These are phyloP conservation scores for Hyalella azteca DNA, from an alignment of 2,888 invertebrate genomes.

Conservation along the genomic window DNA sequence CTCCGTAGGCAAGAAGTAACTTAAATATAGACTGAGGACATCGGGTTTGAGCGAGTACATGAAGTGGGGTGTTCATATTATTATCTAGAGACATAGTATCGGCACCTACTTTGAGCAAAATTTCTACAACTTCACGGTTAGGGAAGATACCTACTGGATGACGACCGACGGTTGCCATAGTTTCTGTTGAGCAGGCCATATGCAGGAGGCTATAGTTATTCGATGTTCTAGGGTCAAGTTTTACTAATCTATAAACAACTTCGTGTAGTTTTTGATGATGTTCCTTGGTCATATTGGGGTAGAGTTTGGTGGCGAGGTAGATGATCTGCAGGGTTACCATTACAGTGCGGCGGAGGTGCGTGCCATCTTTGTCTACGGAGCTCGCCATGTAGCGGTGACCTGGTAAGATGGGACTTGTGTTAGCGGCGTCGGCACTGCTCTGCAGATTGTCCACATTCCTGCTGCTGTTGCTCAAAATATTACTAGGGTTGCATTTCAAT, in stretches of 20 bases:
- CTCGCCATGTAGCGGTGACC: conserved; percentile 38
- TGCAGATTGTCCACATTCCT: conserved; percentile 15
- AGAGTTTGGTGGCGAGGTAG: conserved; percentile 73
- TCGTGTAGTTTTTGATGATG: conserved; percentile 68
- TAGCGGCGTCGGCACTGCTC: neutral
- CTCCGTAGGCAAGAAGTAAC: conserved; percentile 78
- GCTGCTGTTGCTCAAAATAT: conserved; percentile 28
- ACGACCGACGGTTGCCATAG: conserved; percentile 70
- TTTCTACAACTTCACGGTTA: conserved; percentile 73
- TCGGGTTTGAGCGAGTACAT: conserved; percentile 75
- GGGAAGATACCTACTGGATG: conserved; percentile 76
- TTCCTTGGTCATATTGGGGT: conserved; percentile 61
- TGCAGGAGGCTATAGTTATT: conserved; percentile 68
- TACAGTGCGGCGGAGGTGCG: conserved; percentile 81
- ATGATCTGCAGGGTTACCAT: conserved; percentile 85
- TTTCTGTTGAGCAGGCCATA: conserved; percentile 82
- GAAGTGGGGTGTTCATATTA: conserved; percentile 86
- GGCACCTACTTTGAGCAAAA: conserved; percentile 66
- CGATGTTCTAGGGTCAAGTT: conserved; percentile 68
- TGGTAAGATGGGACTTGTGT: conserved; percentile 39
- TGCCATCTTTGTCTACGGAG: conserved; percentile 70
- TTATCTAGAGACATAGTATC: conserved; percentile 79
- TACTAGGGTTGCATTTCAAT: neutral
- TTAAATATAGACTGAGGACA: conserved; percentile 75
- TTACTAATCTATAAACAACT: conserved; percentile 79